These are phyloP conservation scores for Aotus griseimembra DNA, from an alignment of 2,797 vertebrate genomes.

Conservation along the genomic window DNA sequence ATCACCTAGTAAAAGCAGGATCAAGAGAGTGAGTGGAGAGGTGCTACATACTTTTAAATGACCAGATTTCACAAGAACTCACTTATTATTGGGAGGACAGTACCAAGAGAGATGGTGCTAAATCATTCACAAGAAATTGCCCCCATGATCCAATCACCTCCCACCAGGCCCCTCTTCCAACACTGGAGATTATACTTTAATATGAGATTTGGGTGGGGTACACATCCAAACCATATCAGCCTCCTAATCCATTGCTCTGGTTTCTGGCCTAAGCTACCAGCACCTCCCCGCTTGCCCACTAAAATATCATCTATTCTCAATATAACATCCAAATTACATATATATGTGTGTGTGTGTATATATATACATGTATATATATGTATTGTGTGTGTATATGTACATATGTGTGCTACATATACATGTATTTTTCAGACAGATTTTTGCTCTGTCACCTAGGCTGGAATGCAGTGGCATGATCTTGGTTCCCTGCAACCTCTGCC, in stretches of 20 bases:
- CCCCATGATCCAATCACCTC: neutral
- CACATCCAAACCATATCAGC: neutral
- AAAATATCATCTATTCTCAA: neutral
- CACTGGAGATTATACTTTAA: neutral
- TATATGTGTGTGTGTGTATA: too few relatives aligned
- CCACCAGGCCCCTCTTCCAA: neutral
- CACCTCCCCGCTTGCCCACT: neutral
- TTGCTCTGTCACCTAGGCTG: neutral
- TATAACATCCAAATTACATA: neutral
- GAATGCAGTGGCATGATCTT: neutral
- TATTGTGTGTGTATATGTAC: rapidly evolving
- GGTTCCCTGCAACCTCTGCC: neutral
- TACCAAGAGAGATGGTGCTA: neutral
- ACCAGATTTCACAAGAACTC: neutral
- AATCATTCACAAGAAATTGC: neutral
- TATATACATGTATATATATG: too few relatives aligned
- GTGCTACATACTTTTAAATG: neutral
- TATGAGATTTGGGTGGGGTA: neutral
- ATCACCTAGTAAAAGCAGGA: neutral
- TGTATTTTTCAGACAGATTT: neutral
- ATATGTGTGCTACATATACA: too few relatives aligned
- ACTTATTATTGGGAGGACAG: neutral
- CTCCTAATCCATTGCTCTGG: neutral
- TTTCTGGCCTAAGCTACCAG: neutral
- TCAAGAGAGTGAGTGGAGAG: neutral